These are phyloP conservation scores for Amblyraja radiata DNA, from an alignment of 2,797 vertebrate species.

Conservation along the genomic window DNA sequence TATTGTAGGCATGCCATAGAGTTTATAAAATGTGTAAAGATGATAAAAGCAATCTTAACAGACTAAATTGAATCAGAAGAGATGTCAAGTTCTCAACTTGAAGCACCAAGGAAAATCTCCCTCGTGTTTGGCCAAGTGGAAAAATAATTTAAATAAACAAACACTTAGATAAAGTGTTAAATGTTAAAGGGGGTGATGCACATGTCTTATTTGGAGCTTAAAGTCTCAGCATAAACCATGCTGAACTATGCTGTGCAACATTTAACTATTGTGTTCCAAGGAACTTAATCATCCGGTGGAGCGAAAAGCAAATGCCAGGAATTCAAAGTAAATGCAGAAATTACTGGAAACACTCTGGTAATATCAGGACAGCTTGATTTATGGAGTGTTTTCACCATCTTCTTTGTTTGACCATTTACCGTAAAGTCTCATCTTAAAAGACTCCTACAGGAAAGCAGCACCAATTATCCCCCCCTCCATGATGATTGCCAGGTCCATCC, in stretches of 20 bases:
- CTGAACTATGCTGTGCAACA: background rate
- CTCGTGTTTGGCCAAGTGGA: background rate
- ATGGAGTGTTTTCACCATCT: background rate
- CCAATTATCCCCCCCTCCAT: background rate
- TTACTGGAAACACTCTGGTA: background rate
- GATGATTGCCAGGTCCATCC: too few relatives aligned
- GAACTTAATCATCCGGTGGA: background rate
- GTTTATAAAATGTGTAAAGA: too few relatives aligned
- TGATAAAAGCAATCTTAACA: background rate
- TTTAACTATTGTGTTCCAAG: background rate
- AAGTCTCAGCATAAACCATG: background rate
- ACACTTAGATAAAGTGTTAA: background rate
- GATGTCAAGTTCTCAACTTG: background rate
- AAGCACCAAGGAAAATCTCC: background rate
- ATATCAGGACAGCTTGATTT: background rate
- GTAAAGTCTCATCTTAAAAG: background rate
- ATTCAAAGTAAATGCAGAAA: background rate
- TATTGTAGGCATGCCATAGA: background rate
- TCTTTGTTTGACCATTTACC: background rate
- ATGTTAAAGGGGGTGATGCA: background rate
- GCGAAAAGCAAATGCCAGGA: accelerated
- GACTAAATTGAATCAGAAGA: background rate
- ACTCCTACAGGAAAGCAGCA: constrained; percentile 1
- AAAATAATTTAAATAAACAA: background rate
- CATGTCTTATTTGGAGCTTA: background rate